Evolutionary conservation across 2,888 invertebrate species (phyloP), one percentile per base, ranked within the genome.

Genomic region (Epistrophella euchroma): DNA sequence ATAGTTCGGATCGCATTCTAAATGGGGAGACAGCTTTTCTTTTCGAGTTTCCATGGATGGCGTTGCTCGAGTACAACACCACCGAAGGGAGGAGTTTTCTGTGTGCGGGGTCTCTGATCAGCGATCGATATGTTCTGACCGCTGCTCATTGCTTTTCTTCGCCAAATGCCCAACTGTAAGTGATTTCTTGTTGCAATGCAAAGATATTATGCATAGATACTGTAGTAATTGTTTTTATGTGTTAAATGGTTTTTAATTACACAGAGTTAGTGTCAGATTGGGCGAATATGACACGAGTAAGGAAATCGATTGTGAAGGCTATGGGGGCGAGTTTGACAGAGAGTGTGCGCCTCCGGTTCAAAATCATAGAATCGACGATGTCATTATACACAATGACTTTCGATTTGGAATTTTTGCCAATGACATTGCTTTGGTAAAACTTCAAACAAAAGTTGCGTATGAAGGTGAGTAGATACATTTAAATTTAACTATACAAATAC

Each of bases 1-100:
- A 43, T 72, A 68, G 56, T 70, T 81, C 81, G 35, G 58, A 70
- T 58, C 68, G 68, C 32, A 37, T 70, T 43, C 10, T 70, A 15
- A 82, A 82, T 72, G 86, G 78, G 2, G 43, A 56, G 43, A 68
- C 56, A 10, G 77, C 86, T 43, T 77, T 77, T 40, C 74, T 82
- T 11, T 74, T 52, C 7, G 82, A 86, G 37, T 86, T 78, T 71
- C 82, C 86, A 74, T 86, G 86, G 86, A 81, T 82, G 77, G 78
- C 86, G 13, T 32, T 86, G 47, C 40, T 86, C 15, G 82, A 86
- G 77, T 82, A 52, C 19, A 82, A 60, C 74, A 86, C 70, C 22
- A 40, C 60, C 2, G 17, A 17, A 43, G 82, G 77, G 10, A 73
- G 72, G 5, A 43, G 37, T 32, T 86, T 86, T 45, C 17, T 70